These are phyloP conservation scores for Alces alces DNA, from an alignment of 2,113 vertebrate species.

Conservation along the genomic window DNA sequence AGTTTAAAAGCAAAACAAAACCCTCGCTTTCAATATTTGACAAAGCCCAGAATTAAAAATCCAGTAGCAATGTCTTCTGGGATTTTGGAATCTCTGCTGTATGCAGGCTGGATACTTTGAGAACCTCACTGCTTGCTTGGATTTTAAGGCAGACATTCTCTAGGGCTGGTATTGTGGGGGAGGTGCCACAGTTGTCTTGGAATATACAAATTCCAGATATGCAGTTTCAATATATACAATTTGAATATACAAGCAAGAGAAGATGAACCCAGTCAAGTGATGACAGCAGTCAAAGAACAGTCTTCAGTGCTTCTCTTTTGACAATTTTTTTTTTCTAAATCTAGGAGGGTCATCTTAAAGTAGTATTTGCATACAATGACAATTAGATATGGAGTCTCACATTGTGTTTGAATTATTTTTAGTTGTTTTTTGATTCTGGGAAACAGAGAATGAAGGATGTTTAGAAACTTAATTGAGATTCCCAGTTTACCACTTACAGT, in stretches of 20 bases:
- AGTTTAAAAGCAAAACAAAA: background rate
- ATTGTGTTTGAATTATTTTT: constrained; percentile 14
- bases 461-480: constrained; percentile 16
- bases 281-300: background rate
- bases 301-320: background rate
- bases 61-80: background rate
- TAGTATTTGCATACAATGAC: background rate
- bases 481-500: background rate
- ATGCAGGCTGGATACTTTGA: background rate
- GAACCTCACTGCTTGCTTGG: background rate
- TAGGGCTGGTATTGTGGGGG: background rate
- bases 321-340: background rate
- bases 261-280: background rate
- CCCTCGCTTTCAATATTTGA: background rate
- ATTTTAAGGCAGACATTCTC: background rate
- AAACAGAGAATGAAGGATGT: background rate
- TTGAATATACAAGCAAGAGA: background rate
- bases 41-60: constrained; percentile 6
- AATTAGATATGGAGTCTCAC: background rate
- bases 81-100: background rate
- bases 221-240: background rate
- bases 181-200: background rate
- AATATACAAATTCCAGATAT: background rate
- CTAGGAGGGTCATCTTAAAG: background rate
- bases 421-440: background rate